Conservation (phyloP, 1,140 invertebrate species). For the Odontomachus brunneus region DNA sequence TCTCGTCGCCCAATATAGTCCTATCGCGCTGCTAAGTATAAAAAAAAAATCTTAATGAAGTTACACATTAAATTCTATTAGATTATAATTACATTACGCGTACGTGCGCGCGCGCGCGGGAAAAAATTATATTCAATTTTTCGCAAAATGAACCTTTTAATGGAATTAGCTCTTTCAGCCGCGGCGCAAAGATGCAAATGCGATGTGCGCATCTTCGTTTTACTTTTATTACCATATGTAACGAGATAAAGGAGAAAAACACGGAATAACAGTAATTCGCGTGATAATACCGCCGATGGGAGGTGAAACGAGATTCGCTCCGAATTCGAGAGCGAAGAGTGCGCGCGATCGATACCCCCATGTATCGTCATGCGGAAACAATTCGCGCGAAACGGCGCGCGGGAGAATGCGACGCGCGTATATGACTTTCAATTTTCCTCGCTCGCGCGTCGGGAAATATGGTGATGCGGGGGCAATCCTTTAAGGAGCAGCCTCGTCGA, state of each 20-base stretch:
- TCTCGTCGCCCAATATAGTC: not conserved
- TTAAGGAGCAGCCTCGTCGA: slow-evolving; percentile 41
- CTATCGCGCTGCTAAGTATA: not conserved
- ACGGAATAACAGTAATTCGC: not conserved
- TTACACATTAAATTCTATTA: not conserved
- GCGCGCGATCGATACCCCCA: not conserved
- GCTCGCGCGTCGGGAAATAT: slow-evolving; percentile 13
- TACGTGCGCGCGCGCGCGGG: too few relatives aligned
- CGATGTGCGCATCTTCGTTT: too few relatives aligned
- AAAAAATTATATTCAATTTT: not conserved
- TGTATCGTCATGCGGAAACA: slow-evolving; percentile 16
- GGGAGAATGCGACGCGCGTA: not conserved
- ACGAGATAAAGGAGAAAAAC: not conserved
- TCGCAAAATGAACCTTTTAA: too few relatives aligned
- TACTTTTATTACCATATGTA: too few relatives aligned
- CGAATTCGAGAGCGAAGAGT: not conserved
- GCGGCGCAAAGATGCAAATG: too few relatives aligned
- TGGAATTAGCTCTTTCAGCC: too few relatives aligned
- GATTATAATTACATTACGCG: not conserved
- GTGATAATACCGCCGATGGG: not conserved
- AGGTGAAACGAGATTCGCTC: not conserved
- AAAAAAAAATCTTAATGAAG: slow-evolving; percentile 5
- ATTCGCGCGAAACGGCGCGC: slow-evolving; percentile 13
- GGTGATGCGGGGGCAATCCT: slow-evolving; percentile 18
- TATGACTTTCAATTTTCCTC: slow-evolving; percentile 35